Evolutionary conservation across 2,113 vertebrate species (phyloP), one percentile per base, ranked within the genome.

Genomic region (Neodontobutis hainanensis): DNA sequence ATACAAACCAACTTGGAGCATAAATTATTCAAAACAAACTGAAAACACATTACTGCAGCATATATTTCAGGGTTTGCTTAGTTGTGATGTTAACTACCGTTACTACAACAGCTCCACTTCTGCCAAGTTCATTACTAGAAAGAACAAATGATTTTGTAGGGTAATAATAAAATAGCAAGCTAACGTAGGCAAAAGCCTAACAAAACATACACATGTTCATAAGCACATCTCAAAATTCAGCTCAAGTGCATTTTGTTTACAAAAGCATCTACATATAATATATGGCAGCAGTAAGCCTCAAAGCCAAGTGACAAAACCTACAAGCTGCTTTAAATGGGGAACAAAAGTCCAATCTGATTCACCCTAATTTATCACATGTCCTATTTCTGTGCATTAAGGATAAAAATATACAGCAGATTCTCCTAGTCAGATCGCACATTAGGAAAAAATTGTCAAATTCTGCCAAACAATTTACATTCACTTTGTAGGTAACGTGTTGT

Each of bases 11-110:
- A 92, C 79, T 88, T 83, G 83, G 86, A 92, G 87, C 89, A 92
- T 91, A 92, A 86, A 90, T 91, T 84, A 92, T 92, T 72, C 88
- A 85, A 88, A 87, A 85, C 67, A 77, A 87, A 87, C 69, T 75
- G 79, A 88, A 87, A 81, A 83, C 77, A 89, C 81, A 68, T 88
- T 89, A 91, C 90, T 92, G 92, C 92, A 93, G 92, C 92, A 92
- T 92, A 90, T 92, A 88, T 86, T 83, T 92, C 90, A 94, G 91
- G 92, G 91, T 93, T 42, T 90, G 90, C 88, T 91, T 92, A 90
- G 87, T 91, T 91, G 85, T 84, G 90, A 91, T 91, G 86, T 87
- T 88, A 88, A 90, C 89, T 89, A 91, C 80, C 88, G 81, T 92
- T 82, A 92, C 92, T 90, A 91, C 88, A 90, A 92, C 92, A 91